These are phyloP conservation scores for Etheostoma perlongum DNA, from an alignment of 2,797 vertebrate species.

Conservation along the genomic window DNA sequence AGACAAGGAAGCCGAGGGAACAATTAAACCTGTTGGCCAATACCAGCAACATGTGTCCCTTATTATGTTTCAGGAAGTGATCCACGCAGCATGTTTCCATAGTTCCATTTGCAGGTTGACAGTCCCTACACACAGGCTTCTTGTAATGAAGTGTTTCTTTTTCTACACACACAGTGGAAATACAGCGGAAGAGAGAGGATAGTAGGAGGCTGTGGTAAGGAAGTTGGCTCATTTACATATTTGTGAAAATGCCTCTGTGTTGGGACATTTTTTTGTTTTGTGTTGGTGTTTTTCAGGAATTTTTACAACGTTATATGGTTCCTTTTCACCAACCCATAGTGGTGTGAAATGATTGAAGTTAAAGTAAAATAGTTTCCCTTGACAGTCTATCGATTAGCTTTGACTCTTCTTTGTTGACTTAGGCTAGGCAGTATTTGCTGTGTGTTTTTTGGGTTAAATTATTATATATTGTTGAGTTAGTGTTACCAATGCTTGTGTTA, in stretches of 20 bases:
- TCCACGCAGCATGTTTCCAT: slow-evolving; percentile 11
- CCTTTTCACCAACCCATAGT: background rate
- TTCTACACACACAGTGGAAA: background rate
- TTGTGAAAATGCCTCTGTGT: background rate
- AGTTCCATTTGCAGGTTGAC: slow-evolving; percentile 26
- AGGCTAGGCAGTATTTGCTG: background rate
- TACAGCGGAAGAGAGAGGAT: background rate
- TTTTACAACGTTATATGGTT: too few relatives aligned
- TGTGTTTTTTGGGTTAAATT: background rate
- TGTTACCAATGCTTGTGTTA: background rate
- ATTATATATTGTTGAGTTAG: background rate
- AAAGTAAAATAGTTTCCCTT: background rate
- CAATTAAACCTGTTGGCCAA: slow-evolving; percentile 67
- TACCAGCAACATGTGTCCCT: slow-evolving; percentile 15
- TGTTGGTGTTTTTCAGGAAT: background rate
- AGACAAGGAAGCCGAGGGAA: slow-evolving; percentile 37
- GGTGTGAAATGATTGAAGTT: background rate
- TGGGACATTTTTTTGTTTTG: background rate
- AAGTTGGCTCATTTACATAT: background rate
- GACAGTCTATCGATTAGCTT: background rate
- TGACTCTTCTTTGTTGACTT: background rate
- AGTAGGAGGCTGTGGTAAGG: slow-evolving; percentile 26
- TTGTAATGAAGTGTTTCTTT: background rate
- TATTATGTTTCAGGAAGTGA: slow-evolving; percentile 71
- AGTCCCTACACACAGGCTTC: background rate